Percentiles rank a stretch among this genome's conserved stretches.
Conservation (phyloP, 2,888 invertebrate species). For the Drosophila meridiana region DNA sequence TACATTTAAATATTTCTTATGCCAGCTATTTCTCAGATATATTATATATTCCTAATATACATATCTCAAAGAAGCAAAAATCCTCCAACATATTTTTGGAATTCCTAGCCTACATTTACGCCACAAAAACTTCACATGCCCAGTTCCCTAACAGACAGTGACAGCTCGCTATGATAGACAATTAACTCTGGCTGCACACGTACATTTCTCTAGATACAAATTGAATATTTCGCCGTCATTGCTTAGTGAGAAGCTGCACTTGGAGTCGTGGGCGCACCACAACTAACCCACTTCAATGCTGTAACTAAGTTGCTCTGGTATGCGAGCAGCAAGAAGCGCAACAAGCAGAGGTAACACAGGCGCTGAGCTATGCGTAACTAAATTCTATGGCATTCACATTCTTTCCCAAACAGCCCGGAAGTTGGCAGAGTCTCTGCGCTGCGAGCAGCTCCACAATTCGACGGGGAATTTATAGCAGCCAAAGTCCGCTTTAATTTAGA, state of each 20-base stretch:
- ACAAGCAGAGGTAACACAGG: conserved; percentile 44
- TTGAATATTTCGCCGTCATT: conserved; percentile 8
- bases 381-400: conserved; percentile 67
- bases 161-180: conserved; percentile 6
- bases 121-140: neutral
- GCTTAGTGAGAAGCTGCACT: conserved; percentile 25
- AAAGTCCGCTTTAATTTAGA: conserved; percentile 56
- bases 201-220: neutral
- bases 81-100: neutral
- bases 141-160: conserved; percentile 3
- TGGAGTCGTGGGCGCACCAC: conserved; percentile 39
- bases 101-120: neutral
- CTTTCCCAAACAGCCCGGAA: conserved; percentile 72
- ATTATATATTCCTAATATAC: neutral
- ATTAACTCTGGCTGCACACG: neutral
- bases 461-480: conserved; percentile 52
- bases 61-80: neutral
- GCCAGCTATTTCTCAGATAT: neutral
- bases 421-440: conserved; percentile 61
- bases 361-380: conserved; percentile 59
- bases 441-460: conserved; percentile 50
- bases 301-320: conserved; percentile 38
- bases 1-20: no score
- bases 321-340: conserved; percentile 36
- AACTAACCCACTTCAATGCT: conserved; percentile 64